Evolutionary conservation across 1,140 invertebrate species (phyloP).

Genomic region (Drosophila nikananu): DNA sequence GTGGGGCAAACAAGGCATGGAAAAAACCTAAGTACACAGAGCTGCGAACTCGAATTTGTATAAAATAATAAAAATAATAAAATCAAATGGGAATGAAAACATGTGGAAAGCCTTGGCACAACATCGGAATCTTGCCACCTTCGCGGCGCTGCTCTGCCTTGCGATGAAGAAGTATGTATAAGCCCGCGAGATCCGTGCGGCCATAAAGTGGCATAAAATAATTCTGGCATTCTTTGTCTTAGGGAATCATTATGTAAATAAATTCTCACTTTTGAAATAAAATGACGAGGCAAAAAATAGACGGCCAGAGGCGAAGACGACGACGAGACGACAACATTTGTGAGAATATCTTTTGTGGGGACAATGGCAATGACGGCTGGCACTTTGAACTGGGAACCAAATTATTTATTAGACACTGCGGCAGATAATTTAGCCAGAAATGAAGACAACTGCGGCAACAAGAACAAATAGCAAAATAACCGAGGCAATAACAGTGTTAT

Average conservation of each 20-base stretch:
- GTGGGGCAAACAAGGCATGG: conserved; percentile 62
- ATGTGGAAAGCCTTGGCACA: conserved; percentile 66
- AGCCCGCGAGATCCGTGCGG: conserved; percentile 44
- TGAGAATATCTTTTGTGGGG: conserved; percentile 31
- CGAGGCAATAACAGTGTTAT: conserved; percentile 36
- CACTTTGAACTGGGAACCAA: conserved; percentile 56
- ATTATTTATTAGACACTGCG: conserved; percentile 66
- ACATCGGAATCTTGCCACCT: conserved; percentile 79
- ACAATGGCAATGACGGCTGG: conserved; percentile 42
- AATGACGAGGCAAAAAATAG: conserved; percentile 69
- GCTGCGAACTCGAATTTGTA: conserved; percentile 65
- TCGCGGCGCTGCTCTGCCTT: not conserved
- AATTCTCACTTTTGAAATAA: conserved; percentile 81
- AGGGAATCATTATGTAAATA: conserved; percentile 81
- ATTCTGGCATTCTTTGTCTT: conserved; percentile 81
- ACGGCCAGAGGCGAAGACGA: conserved; percentile 23
- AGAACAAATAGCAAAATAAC: conserved; percentile 39
- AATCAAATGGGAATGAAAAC: conserved; percentile 72
- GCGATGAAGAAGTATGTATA: conserved; percentile 22
- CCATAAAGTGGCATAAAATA: conserved; percentile 80
- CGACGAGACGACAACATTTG: conserved; percentile 19
- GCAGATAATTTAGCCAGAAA: conserved; percentile 62
- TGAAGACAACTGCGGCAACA: conserved; percentile 44
- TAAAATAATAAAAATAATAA: conserved; percentile 72
- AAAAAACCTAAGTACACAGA: conserved; percentile 67